Conservation (phyloP, 1,140 invertebrate genomes). For the Bombus breviceps region DNA sequence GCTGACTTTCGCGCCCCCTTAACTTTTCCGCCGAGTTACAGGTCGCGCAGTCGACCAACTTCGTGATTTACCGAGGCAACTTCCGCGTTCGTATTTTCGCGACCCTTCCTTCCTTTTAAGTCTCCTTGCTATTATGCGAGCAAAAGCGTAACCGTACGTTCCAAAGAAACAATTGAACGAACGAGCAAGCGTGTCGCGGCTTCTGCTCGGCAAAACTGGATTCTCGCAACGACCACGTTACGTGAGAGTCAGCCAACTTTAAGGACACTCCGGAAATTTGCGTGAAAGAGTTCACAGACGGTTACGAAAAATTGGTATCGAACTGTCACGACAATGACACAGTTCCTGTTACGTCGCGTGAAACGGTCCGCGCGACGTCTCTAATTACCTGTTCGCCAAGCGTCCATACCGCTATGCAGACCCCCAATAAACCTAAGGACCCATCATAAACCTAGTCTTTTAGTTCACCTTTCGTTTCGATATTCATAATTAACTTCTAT, state of each 20-base stretch:
- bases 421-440: too few species aligned
- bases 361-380: too few species aligned
- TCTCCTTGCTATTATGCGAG: neutral
- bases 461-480: too few species aligned
- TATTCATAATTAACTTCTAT: too few species aligned
- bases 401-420: too few species aligned
- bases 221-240: neutral
- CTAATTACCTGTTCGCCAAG: too few species aligned
- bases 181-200: neutral
- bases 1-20: neutral
- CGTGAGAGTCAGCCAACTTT: neutral
- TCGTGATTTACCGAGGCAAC: slow-evolving; percentile 27
- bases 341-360: too few species aligned
- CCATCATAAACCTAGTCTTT: too few species aligned
- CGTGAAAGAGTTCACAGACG: neutral
- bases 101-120: neutral
- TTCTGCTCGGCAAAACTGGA: neutral
- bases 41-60: slow-evolving; percentile 3
- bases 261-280: neutral
- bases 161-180: neutral
- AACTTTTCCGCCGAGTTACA: slow-evolving; percentile 24
- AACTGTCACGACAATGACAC: neutral
- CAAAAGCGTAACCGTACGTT: neutral
- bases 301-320: neutral
- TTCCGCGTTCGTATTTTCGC: slow-evolving; percentile 10